phyloP scores from a whole-genome alignment of 2,113 vertebrate species.

The Chinchilla lanigera region DNA sequence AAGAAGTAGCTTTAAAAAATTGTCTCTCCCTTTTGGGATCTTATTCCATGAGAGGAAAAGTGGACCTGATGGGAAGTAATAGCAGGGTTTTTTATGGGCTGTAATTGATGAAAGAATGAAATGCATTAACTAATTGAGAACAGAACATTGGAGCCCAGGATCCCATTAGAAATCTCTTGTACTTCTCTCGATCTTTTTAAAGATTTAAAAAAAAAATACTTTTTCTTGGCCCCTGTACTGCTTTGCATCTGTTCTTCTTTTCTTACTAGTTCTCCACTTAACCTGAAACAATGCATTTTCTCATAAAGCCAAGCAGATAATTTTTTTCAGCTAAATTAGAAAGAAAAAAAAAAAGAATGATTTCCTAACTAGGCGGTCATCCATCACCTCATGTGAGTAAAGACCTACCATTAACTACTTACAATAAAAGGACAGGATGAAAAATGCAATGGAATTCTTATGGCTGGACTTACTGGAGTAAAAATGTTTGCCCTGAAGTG shows the following conservation, averaged over 20 bases:
- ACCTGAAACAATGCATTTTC: constrained; percentile 61
- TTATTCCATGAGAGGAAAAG: constrained; percentile 68
- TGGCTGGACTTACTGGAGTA: background rate
- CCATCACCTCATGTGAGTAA: background rate
- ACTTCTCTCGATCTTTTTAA: constrained; percentile 72
- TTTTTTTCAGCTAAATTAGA: constrained; percentile 45
- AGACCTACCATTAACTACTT: constrained; percentile 51
- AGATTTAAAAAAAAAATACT: constrained; percentile 65
- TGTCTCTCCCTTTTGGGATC: constrained; percentile 58
- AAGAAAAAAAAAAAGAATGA: constrained; percentile 27
- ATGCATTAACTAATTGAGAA: constrained; percentile 80
- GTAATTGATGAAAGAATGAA: constrained; percentile 81
- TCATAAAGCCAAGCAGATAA: constrained; percentile 60
- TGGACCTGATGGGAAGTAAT: constrained; percentile 62
- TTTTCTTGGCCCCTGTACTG: constrained; percentile 52
- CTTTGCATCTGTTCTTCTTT: constrained; percentile 50
- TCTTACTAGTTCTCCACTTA: constrained; percentile 6
- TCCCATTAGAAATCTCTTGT: constrained; percentile 68
- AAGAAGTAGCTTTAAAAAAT: constrained; percentile 62
- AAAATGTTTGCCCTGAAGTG: background rate
- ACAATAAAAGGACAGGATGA: background rate
- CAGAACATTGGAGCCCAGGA: constrained; percentile 71
- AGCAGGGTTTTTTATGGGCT: constrained; percentile 58
- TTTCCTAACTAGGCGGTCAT: constrained; percentile 63
- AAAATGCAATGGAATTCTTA: constrained; percentile 13